A percentile compares a stretch with the other conserved stretches of the same genome.
Evolutionary conservation across 2,888 invertebrate genomes (phyloP).

Genomic region (Noctua comes): DNA sequence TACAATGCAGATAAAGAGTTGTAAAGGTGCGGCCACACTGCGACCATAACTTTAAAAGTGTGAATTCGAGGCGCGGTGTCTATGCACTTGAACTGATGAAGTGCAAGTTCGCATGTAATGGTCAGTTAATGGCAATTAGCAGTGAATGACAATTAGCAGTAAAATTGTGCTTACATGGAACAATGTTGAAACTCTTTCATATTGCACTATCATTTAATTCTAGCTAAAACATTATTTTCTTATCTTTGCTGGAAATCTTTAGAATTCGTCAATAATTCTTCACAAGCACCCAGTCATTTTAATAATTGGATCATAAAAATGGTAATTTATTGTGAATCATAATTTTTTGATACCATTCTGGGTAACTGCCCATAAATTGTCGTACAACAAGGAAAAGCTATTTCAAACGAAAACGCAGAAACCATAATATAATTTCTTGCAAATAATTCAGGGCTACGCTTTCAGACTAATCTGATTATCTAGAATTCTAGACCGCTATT

Average conservation of each 20-base stretch:
- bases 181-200: background rate
- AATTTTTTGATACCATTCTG: constrained; percentile 25
- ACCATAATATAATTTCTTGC: constrained; percentile 46
- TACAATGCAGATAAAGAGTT: constrained; percentile 31
- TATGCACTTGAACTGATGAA: constrained; percentile 60
- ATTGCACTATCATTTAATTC: background rate
- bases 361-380: constrained; percentile 31
- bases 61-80: constrained; percentile 49
- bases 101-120: constrained; percentile 48
- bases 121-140: constrained; percentile 35
- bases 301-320: constrained; percentile 33
- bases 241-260: constrained; percentile 3
- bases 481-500: constrained; percentile 59
- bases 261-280: background rate
- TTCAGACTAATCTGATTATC: constrained; percentile 72
- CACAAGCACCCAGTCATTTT: background rate
- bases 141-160: constrained; percentile 6
- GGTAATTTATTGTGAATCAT: constrained; percentile 32
- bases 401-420: constrained; percentile 37
- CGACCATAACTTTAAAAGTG: constrained; percentile 38
- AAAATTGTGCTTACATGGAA: background rate
- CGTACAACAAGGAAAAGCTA: constrained; percentile 29
- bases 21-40: constrained; percentile 46
- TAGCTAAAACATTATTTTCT: background rate
- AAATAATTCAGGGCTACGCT: constrained; percentile 66